Base-by-base conservation (phyloP, 2,888 invertebrate genomes). In the Synergus umbraculus region DNA sequence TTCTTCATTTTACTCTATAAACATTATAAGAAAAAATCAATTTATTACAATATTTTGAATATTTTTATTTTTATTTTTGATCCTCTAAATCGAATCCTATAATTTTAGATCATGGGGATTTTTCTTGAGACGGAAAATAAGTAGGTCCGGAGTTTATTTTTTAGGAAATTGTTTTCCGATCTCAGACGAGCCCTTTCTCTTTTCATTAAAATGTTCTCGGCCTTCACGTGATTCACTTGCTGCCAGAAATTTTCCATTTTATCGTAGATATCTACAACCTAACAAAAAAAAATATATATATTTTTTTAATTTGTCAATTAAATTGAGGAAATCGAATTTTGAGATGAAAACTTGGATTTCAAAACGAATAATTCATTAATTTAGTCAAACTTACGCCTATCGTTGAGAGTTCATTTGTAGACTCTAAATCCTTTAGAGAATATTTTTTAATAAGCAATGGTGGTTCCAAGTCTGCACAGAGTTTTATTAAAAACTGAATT, bases 171-270 rank as follows among this genome's bases (percentile, higher is more conserved):
- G 89, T 97, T 97, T 88, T 96, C 95, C 76, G 93, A 92, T 8
- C 93, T 90, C 63, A 93, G 93, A 82, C 87, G 92, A 79, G 94
- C 89, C 10, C 93, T 93, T 44, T 93, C 92, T 69, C 93, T 93
- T 87, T 94, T 95, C 66, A 94, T 90, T 29, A 93, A 87, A 2
- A 93, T 86, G 78, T 90, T 91, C 29, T 88, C 89, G 5, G 88
- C 90, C 82, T 89, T 89, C 3, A 88, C 93, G 82, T 94, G 93
- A 89, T 95, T 95, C 79, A 93, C 94, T 13, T 94, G 93, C 80
- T 93, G 92, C 94, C 97, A 95, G 89, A 97, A 96, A 85, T 95
- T 95, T 83, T 95, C 95, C 93, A 97, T 92, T 89, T 95, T 94
- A 15, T 93, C 93, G 87, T 94, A 94, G 76, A 94, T 93, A 67